A percentile compares a stretch with the other conserved stretches of the same genome.
phyloP scores from a whole-genome alignment of 2,797 vertebrate genomes.

The Lophura swinhoii region DNA sequence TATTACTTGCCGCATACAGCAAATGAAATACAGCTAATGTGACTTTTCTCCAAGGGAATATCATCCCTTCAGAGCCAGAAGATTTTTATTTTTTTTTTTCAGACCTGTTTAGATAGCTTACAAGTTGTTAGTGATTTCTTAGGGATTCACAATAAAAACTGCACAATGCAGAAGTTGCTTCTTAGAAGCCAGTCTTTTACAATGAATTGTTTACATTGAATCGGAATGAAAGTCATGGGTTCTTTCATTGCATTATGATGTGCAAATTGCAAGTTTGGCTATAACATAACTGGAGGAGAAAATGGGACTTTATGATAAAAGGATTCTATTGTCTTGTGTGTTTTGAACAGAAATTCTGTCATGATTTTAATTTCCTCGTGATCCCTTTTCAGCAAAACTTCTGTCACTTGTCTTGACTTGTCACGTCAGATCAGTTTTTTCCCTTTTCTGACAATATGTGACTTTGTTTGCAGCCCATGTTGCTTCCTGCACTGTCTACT shows the following conservation, averaged over 20 bases:
- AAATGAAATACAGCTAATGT: background rate
- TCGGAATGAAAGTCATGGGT: constrained; percentile 32
- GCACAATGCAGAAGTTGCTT: constrained; percentile 2
- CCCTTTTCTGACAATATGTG: constrained; percentile 51
- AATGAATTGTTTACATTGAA: constrained; percentile 49
- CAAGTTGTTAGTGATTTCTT: constrained; percentile 43
- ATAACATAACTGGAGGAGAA: constrained; percentile 33
- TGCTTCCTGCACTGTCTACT: constrained; percentile 61
- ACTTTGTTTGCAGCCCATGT: constrained; percentile 49
- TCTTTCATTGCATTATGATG: constrained; percentile 48
- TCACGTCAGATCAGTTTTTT: constrained; percentile 59
- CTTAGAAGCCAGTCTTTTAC: constrained; percentile 42
- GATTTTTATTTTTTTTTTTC: constrained; percentile 17
- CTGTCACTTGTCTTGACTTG: constrained; percentile 52
- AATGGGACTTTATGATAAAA: constrained; percentile 55
- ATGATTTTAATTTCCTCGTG: constrained; percentile 62
- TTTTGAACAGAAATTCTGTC: constrained; percentile 62
- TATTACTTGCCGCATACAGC: background rate
- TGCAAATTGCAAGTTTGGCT: constrained; percentile 61
- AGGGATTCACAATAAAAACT: constrained; percentile 15
- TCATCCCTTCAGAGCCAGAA: constrained; percentile 5
- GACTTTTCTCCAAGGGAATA: constrained; percentile 8
- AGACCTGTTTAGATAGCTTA: constrained; percentile 63
- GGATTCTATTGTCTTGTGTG: constrained; percentile 47
- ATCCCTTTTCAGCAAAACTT: constrained; percentile 62